A percentile compares a stretch with the other conserved stretches of the same genome.
These are phyloP conservation scores for Struthio camelus DNA, from an alignment of 2,113 vertebrate species.

Conservation along the genomic window DNA sequence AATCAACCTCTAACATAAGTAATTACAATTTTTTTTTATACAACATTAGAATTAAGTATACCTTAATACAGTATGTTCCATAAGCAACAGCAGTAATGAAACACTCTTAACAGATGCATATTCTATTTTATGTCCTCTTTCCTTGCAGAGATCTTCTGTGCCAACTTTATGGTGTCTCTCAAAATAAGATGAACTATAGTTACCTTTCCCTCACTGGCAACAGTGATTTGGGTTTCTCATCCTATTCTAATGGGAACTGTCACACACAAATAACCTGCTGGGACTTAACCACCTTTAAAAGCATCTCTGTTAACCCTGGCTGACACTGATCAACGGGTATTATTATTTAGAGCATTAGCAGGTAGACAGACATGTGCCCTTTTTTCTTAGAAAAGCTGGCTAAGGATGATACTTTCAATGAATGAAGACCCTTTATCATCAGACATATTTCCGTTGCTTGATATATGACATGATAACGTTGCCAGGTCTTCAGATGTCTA, in stretches of 20 bases:
- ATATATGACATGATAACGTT: background rate
- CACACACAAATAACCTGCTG: accelerated
- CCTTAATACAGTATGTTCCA: background rate
- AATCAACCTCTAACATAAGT: background rate
- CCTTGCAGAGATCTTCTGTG: background rate
- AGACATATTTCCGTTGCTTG: background rate
- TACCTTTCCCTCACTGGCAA: background rate
- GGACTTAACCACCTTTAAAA: background rate
- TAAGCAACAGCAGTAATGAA: background rate
- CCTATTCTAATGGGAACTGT: too few species aligned
- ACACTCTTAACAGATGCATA: background rate
- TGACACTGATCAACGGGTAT: background rate
- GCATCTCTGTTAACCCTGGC: background rate
- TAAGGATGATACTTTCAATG: background rate
- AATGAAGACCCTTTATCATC: background rate
- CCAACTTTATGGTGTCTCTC: background rate
- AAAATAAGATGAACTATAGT: background rate
- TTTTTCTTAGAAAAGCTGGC: background rate
- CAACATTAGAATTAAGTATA: background rate
- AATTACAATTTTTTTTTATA: background rate
- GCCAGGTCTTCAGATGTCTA: background rate
- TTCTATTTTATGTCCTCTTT: background rate
- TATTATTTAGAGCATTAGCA: background rate
- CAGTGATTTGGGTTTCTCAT: background rate
- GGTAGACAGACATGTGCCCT: background rate